These are phyloP conservation scores for Pseudomugil gertrudae DNA, from an alignment of 2,797 vertebrate genomes.

Conservation along the genomic window DNA sequence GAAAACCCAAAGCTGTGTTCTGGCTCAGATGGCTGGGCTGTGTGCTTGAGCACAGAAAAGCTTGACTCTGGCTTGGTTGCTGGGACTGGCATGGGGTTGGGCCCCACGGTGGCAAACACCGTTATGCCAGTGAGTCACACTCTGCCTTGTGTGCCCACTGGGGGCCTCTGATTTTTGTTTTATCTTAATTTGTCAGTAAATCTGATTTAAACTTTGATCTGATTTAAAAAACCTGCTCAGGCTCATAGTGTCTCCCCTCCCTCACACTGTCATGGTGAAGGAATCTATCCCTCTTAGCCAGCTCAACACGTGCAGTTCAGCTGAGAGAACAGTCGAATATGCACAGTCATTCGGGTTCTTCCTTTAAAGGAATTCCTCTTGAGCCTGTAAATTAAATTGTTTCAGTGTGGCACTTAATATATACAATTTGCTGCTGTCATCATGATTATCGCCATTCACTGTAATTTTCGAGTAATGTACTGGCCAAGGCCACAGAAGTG, in stretches of 20 bases:
- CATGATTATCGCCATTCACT: neutral
- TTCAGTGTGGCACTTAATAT: conserved; percentile 20
- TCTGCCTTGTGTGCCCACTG: conserved; percentile 62
- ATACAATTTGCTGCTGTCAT: conserved; percentile 30
- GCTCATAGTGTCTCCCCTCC: conserved; percentile 37
- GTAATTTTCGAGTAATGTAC: conserved; percentile 3
- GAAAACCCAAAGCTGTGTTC: conserved; percentile 67
- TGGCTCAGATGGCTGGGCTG: conserved; percentile 55
- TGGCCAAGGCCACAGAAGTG: neutral
- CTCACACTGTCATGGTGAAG: conserved; percentile 63
- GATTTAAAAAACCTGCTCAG: conserved; percentile 14
- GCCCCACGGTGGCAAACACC: conserved; percentile 59
- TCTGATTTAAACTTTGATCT: conserved; percentile 13
- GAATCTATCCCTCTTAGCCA: conserved; percentile 66
- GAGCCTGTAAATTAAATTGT: conserved; percentile 21
- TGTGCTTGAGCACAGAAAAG: conserved; percentile 51
- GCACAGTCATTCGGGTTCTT: conserved; percentile 18
- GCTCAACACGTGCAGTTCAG: conserved; percentile 72
- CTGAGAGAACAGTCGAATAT: conserved; percentile 53
- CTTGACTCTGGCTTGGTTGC: conserved; percentile 57
- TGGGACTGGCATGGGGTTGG: conserved; percentile 49
- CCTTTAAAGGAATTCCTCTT: conserved; percentile 26
- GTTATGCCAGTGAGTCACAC: conserved; percentile 75
- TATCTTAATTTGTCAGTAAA: neutral
- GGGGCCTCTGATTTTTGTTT: conserved; percentile 26